Base-by-base conservation (phyloP, 2,888 invertebrate species). In the Coenonympha glycerion region DNA sequence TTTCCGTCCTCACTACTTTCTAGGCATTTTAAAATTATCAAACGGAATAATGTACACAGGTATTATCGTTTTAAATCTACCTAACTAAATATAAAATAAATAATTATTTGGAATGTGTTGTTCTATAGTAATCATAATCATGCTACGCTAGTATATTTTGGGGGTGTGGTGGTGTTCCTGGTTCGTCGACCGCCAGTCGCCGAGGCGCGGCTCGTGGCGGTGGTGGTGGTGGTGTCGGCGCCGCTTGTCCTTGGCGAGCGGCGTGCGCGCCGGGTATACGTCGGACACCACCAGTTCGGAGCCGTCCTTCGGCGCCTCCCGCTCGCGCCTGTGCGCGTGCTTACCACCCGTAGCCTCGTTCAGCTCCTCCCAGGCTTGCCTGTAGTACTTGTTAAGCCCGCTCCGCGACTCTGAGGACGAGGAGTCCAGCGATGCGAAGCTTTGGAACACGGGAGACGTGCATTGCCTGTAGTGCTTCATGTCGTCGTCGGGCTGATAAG, bases 291-390 rank as follows among this genome's bases (percentile, higher is more conserved):
- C 93, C 65, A 94, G 85, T 73, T 95, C 95, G 1, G 93, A 92
- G 37, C 92, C 93, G 66, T 94, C 94, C 30, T 91, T 89, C 59
- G 91, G 87, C 1, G 90, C 90, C 59, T 86, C 90, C 16, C 89
- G 72, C 53, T 87, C 89, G 57, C 78, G 63, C 45, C 78, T 65
- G 46, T 73, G 73, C 33, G 64, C 68, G 49, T 75, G 87, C 26
- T 93, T 65, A 85, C 91, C 71, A 1, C 91, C 91, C 3, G 94
- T 91, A 3, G 93, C 92, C 73, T 95, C 95, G 73, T 95, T 95
- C 2, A 97, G 89, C 74, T 96, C 95, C 74, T 96, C 96, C 97
- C 97, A 97, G 2, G 96, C 96, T 76, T 95, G 94, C 21, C 95
- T 90, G 81, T 96, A 96, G 80, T 95, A 96, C 59, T 95, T 90